Base-by-base conservation (phyloP, 2,888 invertebrate species). In the Muscina levida region DNA sequence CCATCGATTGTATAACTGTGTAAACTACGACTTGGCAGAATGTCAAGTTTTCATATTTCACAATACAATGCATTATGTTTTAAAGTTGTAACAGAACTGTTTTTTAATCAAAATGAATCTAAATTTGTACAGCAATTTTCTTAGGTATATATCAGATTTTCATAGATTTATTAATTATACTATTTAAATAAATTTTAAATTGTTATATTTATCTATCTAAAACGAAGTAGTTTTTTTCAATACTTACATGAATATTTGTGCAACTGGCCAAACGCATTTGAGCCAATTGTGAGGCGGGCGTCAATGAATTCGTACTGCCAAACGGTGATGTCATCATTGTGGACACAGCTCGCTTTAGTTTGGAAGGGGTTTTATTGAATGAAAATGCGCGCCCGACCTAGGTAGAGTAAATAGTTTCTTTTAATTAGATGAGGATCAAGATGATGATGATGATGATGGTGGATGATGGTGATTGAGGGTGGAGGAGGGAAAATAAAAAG, bases 291-390 rank as follows among this genome's bases (percentile, higher is more conserved):
- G 95, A 95, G 82, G 96, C 94, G 44, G 96, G 96, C 83, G 96
- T 95, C 83, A 96, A 92, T 87, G 95, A 96, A 84, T 95, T 94
- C 67, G 95, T 95, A 89, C 95, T 96, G 85, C 96, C 96, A 90
- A 96, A 96, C 11, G 97, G 97, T 84, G 95, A 95, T 79, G 95
- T 95, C 93, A 97, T 97, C 95, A 97, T 97, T 53, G 97, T 96
- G 19, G 98, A 98, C 91, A 98, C 96, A 37, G 98, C 97, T 76
- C 98, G 93, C 91, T 97, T 97, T 86, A 98, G 91, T 90, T 97
- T 97, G 83, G 96, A 96, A 66, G 98, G 98, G 31, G 98, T 98
- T 91, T 97, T 97, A 91, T 97, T 97, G 91, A 98, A 97, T 83
- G 97, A 98, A 88, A 98, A 95, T 84, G 98, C 98, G 85, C 98